Conservation (phyloP, 2,888 invertebrate genomes). For the Acanthopleura granulata region DNA sequence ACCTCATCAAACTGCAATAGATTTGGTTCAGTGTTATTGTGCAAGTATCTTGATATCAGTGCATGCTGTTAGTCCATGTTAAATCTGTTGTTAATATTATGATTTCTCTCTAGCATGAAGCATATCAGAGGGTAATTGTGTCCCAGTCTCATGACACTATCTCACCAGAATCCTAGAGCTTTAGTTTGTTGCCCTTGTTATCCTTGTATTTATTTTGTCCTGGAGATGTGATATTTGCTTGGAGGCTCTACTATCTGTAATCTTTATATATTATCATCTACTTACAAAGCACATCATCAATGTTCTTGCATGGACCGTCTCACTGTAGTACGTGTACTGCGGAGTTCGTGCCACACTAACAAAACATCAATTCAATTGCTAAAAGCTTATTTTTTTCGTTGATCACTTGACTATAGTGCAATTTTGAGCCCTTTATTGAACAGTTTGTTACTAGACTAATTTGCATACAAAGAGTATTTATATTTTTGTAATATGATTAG, state of each 20-base stretch:
- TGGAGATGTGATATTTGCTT: constrained; percentile 13
- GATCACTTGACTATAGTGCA: constrained; percentile 3
- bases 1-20: constrained; percentile 20
- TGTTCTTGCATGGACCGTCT: too few relatives aligned
- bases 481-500: constrained; percentile 14
- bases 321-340: too few relatives aligned
- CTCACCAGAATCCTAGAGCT: background rate
- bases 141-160: background rate
- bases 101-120: background rate
- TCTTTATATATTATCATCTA: too few relatives aligned
- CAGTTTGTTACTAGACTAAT: background rate
- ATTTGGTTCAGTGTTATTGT: constrained; percentile 14
- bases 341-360: too few relatives aligned
- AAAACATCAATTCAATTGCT: too few relatives aligned
- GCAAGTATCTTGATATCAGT: background rate
- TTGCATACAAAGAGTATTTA: constrained; percentile 15
- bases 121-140: background rate
- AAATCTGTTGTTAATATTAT: constrained; percentile 6
- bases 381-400: too few relatives aligned
- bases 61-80: background rate
- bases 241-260: too few relatives aligned
- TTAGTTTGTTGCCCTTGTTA: constrained; percentile 9
- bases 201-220: background rate
- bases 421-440: constrained; percentile 2
- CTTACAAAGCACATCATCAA: too few relatives aligned